Conservation (phyloP, 1,140 invertebrate species). For the Tetramorium alpestre region DNA sequence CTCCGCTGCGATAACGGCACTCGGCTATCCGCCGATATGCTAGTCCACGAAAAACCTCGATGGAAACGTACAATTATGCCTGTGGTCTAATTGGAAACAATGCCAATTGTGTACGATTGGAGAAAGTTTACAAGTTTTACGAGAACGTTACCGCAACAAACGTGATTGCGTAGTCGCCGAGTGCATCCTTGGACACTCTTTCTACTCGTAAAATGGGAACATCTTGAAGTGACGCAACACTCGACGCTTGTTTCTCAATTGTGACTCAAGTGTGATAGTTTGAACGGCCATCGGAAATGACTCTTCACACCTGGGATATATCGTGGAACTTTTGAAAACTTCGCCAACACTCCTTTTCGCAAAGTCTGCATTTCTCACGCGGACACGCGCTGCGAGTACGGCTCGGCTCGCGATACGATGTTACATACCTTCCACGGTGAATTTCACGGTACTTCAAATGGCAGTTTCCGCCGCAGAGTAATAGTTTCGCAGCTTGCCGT, state of each 20-base stretch:
- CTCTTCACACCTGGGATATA: neutral
- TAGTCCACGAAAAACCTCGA: neutral
- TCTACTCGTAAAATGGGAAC: neutral
- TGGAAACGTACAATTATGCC: conserved; percentile 29
- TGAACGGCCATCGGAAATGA: neutral
- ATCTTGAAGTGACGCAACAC: neutral
- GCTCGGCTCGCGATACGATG: neutral
- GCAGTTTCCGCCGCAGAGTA: conserved; percentile 37
- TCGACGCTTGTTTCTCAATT: neutral
- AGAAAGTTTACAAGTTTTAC: conserved; percentile 3
- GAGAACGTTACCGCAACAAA: neutral
- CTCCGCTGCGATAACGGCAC: conserved; percentile 4
- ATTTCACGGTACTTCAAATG: conserved; percentile 29
- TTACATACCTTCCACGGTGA: neutral
- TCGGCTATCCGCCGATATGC: neutral
- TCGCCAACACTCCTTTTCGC: neutral
- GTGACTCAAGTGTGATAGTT: neutral
- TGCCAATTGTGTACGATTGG: neutral
- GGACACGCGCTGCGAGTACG: conserved; percentile 1
- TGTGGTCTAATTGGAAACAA: conserved; percentile 27
- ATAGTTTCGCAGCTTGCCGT: conserved; percentile 28
- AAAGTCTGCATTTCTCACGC: neutral
- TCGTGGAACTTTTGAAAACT: neutral
- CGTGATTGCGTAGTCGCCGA: neutral
- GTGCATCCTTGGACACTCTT: neutral